A percentile compares a stretch with the other conserved stretches of the same genome.
Evolutionary conservation across 2,113 vertebrate genomes (phyloP).

Genomic region (Holacanthus passer): DNA sequence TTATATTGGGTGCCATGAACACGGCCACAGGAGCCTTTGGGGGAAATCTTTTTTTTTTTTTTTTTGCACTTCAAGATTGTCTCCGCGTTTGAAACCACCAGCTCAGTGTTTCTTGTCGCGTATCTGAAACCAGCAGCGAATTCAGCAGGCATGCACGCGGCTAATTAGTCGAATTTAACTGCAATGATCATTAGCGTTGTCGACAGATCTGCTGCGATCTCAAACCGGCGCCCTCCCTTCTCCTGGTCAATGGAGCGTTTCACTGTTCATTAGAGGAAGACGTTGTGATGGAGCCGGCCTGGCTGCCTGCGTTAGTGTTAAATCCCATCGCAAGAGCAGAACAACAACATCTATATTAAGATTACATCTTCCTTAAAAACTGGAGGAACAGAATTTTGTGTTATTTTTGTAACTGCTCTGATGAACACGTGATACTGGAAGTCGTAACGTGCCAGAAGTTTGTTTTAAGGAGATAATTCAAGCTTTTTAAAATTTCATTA

Average conservation of each 20-base stretch:
- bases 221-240: slow-evolving; percentile 68
- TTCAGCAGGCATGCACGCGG: slow-evolving; percentile 70
- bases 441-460: background rate
- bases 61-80: slow-evolving; percentile 78
- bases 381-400: background rate
- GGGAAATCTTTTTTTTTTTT: slow-evolving; percentile 72
- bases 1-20: slow-evolving; percentile 82
- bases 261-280: slow-evolving; percentile 73
- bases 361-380: slow-evolving; percentile 19
- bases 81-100: slow-evolving; percentile 76
- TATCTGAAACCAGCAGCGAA: slow-evolving; percentile 72
- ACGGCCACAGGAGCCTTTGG: slow-evolving; percentile 71
- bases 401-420: slow-evolving; percentile 10
- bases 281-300: slow-evolving; percentile 63
- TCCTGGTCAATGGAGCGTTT: slow-evolving; percentile 75
- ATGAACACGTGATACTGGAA: background rate
- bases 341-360: slow-evolving; percentile 58
- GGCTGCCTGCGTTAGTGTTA: slow-evolving; percentile 70
- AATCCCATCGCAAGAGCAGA: slow-evolving; percentile 40
- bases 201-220: slow-evolving; percentile 83
- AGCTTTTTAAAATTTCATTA: background rate
- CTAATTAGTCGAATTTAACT: slow-evolving; percentile 85
- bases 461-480: background rate
- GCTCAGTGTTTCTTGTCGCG: slow-evolving; percentile 70
- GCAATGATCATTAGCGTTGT: slow-evolving; percentile 81